These are phyloP conservation scores for Cylindroiulus punctatus DNA, from an alignment of 2,888 invertebrate genomes.

Conservation along the genomic window DNA sequence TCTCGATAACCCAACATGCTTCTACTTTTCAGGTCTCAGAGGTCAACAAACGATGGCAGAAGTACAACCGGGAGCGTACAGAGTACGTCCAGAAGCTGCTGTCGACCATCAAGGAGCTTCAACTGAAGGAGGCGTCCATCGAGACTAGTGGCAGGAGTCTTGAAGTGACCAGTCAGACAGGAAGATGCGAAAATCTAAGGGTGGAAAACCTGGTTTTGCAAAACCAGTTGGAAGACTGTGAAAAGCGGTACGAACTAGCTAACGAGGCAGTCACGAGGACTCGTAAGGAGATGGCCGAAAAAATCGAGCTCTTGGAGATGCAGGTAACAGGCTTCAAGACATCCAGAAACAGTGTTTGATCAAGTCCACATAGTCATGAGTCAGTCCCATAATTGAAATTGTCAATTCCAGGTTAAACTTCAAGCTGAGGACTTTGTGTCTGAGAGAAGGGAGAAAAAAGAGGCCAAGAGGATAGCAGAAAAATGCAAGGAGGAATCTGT, in stretches of 20 bases:
- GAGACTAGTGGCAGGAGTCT: neutral
- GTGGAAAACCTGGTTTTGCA: constrained; percentile 6
- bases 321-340: neutral
- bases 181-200: neutral
- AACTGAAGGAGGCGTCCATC: constrained; percentile 8
- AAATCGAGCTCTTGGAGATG: constrained; percentile 26
- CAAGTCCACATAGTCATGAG: neutral
- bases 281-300: neutral
- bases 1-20: neutral
- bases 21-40: constrained; percentile 5
- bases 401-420: constrained; percentile 60
- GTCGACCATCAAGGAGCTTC: constrained; percentile 62
- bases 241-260: neutral
- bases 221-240: constrained; percentile 25
- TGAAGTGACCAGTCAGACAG: neutral
- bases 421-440: constrained; percentile 64
- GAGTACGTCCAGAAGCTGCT: constrained; percentile 63
- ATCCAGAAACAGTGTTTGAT: neutral
- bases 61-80: constrained; percentile 64
- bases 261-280: neutral
- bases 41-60: constrained; percentile 62
- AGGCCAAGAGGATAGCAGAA: constrained; percentile 61
- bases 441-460: constrained; percentile 63
- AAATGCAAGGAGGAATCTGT: constrained; percentile 51
- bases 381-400: too few species aligned